Percentiles rank a stretch among this genome's conserved stretches.
Evolutionary conservation across 1,140 invertebrate species (phyloP).

Genomic region (Drosophila lacteicornis): DNA sequence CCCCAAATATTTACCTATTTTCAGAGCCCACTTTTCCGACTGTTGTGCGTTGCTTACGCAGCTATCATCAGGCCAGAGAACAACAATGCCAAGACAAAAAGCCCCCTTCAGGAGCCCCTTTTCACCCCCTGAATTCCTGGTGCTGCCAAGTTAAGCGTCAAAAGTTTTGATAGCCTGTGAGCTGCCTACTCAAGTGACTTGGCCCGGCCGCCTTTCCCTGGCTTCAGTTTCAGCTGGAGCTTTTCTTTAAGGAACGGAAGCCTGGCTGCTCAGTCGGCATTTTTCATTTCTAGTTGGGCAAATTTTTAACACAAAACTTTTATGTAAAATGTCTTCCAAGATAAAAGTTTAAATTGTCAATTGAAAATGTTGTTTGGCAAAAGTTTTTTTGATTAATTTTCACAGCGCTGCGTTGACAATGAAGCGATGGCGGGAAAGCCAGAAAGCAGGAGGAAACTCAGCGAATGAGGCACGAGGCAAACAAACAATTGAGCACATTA

Average conservation of each 20-base stretch:
- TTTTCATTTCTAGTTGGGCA: conserved; percentile 78
- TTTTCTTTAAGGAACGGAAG: conserved; percentile 16
- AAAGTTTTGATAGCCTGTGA: conserved; percentile 81
- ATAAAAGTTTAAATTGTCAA: conserved; percentile 85
- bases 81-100: conserved; percentile 55
- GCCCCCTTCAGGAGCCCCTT: not conserved
- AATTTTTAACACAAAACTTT: conserved; percentile 82
- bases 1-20: conserved; percentile 39
- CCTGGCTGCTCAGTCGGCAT: conserved; percentile 45
- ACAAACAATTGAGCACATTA: conserved; percentile 82
- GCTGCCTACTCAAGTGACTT: conserved; percentile 67
- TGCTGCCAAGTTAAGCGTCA: conserved; percentile 66
- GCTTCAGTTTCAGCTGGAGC: not conserved
- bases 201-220: conserved; percentile 1
- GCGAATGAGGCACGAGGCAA: conserved; percentile 56
- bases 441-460: not conserved
- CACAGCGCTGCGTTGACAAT: conserved; percentile 76
- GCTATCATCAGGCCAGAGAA: conserved; percentile 61
- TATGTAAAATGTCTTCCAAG: conserved; percentile 80
- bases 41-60: conserved; percentile 52
- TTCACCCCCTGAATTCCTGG: conserved; percentile 24
- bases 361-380: conserved; percentile 84
- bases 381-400: conserved; percentile 85
- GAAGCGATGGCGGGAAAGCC: conserved; percentile 20
- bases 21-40: conserved; percentile 26